A percentile compares a stretch with the other conserved stretches of the same genome.
Evolutionary conservation across 1,140 invertebrate genomes (phyloP).

Genomic region (Apis cerana): DNA sequence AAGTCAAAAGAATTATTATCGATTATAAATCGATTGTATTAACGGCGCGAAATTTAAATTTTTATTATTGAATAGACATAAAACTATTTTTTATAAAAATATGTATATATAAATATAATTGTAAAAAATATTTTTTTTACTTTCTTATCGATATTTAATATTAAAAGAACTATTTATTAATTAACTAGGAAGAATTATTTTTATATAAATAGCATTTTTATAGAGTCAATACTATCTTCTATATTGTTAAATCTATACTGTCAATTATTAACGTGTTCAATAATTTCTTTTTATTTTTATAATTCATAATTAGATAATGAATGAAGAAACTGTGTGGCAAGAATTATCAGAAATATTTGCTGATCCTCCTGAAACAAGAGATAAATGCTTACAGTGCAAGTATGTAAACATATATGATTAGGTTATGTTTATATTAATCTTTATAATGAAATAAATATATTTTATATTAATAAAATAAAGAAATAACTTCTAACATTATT

Average conservation of each 20-base stretch:
- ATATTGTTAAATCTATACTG: conserved; percentile 4
- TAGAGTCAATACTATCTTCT: not conserved
- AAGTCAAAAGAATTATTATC: too few relatives aligned
- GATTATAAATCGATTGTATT: not conserved
- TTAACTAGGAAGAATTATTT: too few relatives aligned
- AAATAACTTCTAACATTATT: not conserved
- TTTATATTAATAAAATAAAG: not conserved
- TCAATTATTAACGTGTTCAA: not conserved
- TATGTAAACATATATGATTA: conserved; percentile 77
- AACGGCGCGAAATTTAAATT: conserved; percentile 1
- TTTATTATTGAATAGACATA: not conserved
- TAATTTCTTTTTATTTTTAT: conserved; percentile 3
- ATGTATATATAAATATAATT: not conserved
- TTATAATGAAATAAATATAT: conserved; percentile 5
- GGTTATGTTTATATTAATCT: conserved; percentile 31
- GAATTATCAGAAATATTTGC: conserved; percentile 87
- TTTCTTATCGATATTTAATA: not conserved
- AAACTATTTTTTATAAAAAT: not conserved
- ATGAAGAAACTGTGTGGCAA: conserved; percentile 83
- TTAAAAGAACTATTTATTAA: not conserved
- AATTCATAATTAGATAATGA: conserved; percentile 65
- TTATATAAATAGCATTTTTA: not conserved
- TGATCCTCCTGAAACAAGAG: conserved; percentile 87
- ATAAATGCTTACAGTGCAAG: conserved; percentile 87
- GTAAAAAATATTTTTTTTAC: not conserved